Percentiles rank a stretch among this genome's conserved stretches.
Evolutionary conservation across 1,140 invertebrate species (phyloP).

Genomic region (Pissodes strobi): DNA sequence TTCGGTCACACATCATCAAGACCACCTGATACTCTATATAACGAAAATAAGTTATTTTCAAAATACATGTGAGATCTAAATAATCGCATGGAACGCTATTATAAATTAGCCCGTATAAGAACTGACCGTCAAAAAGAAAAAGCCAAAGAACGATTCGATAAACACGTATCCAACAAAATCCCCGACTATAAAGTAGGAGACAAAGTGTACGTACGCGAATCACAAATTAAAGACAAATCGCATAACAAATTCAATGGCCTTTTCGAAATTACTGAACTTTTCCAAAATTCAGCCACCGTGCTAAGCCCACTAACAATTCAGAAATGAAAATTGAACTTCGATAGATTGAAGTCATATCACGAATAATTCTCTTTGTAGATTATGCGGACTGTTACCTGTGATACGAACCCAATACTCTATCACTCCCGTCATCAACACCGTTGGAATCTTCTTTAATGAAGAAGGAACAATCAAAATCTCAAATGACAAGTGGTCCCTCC

Average conservation of each 20-base stretch:
- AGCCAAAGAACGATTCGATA: constrained; percentile 10
- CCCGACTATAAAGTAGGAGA: background rate
- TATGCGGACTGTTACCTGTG: constrained; percentile 4
- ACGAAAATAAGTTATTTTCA: constrained; percentile 1
- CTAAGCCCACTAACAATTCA: constrained; percentile 4
- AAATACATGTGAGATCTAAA: background rate
- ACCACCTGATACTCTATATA: constrained; percentile 14
- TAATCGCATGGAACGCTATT: constrained; percentile 5
- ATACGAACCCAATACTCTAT: background rate
- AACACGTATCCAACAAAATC: background rate
- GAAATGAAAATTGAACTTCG: background rate
- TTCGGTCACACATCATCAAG: constrained; percentile 10
- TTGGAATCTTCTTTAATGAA: background rate
- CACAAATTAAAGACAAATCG: constrained; percentile 19
- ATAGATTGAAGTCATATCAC: constrained; percentile 5
- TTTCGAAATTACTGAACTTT: constrained; percentile 20
- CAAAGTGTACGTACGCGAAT: constrained; percentile 16
- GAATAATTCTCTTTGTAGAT: constrained; percentile 19
- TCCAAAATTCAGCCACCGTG: background rate
- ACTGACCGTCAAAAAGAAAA: constrained; percentile 5
- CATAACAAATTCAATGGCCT: constrained; percentile 31
- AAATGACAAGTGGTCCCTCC: constrained; percentile 28
- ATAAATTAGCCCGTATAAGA: background rate
- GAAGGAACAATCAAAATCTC: constrained; percentile 22
- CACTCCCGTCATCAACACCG: background rate